Evolutionary conservation across 2,888 invertebrate genomes (phyloP).

Genomic region (Leptopterna dolabrata): DNA sequence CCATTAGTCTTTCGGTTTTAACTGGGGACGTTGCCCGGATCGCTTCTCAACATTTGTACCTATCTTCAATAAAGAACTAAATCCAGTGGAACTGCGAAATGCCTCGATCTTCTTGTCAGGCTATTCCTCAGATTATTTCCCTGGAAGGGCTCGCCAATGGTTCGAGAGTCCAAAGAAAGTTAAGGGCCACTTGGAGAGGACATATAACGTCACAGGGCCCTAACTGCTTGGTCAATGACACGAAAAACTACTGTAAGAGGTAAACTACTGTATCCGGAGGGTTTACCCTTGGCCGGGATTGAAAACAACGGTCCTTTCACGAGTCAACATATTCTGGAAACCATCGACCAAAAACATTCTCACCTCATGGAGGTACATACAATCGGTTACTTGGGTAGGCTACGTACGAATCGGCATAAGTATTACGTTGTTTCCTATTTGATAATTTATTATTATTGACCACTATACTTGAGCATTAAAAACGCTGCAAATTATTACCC

Average conservation of each 20-base stretch:
- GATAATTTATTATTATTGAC: too few relatives aligned
- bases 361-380: background rate
- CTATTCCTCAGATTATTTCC: background rate
- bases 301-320: background rate
- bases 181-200: slow-evolving; percentile 21
- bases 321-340: background rate
- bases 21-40: background rate
- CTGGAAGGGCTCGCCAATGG: background rate
- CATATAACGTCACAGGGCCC: slow-evolving; percentile 5
- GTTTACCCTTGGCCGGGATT: background rate
- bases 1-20: background rate
- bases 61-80: background rate
- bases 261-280: background rate
- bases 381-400: too few relatives aligned
- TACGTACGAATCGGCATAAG: too few relatives aligned
- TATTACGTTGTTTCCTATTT: too few relatives aligned
- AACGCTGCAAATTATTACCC: too few relatives aligned
- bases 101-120: too few relatives aligned
- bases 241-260: slow-evolving; percentile 36
- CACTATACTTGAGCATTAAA: too few relatives aligned
- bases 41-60: too few relatives aligned
- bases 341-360: background rate
- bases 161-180: slow-evolving; percentile 16
- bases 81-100: background rate
- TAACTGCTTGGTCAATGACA: slow-evolving; percentile 39